A percentile compares a stretch with the other conserved stretches of the same genome.
These are phyloP conservation scores for Eretmochelys imbricata DNA, from an alignment of 2,113 vertebrate species.

Conservation along the genomic window DNA sequence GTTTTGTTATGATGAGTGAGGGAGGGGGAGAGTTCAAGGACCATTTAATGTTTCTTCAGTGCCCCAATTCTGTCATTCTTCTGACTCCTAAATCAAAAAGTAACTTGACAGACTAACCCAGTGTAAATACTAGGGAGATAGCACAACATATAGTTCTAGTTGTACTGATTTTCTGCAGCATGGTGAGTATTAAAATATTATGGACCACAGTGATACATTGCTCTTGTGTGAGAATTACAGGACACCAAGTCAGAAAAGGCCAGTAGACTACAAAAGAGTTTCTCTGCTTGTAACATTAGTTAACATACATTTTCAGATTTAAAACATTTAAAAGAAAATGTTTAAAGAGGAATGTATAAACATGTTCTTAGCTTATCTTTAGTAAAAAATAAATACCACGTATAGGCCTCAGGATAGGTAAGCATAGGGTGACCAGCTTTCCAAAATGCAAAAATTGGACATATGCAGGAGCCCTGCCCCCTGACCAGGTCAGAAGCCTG, in stretches of 20 bases:
- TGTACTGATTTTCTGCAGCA: not conserved
- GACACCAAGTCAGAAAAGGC: accelerated
- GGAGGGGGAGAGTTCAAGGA: not conserved
- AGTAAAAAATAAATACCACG: not conserved
- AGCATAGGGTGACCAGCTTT: too few relatives aligned
- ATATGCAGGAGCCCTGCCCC: too few relatives aligned
- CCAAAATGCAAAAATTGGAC: too few relatives aligned
- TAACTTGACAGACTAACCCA: not conserved
- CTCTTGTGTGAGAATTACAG: not conserved
- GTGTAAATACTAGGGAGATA: not conserved
- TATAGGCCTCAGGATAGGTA: not conserved
- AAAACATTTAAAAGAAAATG: not conserved
- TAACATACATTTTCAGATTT: not conserved
- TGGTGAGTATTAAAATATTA: not conserved
- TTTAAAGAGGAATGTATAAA: not conserved
- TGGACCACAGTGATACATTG: accelerated
- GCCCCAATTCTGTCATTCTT: not conserved
- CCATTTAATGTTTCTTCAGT: not conserved
- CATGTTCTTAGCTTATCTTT: accelerated
- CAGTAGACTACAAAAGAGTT: not conserved
- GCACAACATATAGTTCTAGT: not conserved
- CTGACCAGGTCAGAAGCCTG: too few relatives aligned
- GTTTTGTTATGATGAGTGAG: not conserved
- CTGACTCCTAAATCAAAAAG: not conserved
- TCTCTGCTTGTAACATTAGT: accelerated